These are phyloP conservation scores for Aphaenogaster floridana DNA, from an alignment of 1,140 invertebrate genomes.

Conservation along the genomic window DNA sequence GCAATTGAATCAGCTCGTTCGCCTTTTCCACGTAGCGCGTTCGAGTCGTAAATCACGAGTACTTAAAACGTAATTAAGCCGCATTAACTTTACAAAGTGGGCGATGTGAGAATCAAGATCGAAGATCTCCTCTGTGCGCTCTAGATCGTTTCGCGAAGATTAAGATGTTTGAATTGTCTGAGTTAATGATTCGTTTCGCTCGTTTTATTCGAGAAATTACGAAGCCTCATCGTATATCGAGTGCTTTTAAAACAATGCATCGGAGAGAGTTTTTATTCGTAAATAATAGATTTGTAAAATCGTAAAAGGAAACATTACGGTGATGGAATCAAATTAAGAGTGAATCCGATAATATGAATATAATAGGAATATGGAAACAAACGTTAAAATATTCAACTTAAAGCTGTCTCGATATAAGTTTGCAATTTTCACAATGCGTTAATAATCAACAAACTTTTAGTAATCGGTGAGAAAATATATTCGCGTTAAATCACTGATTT, in stretches of 20 bases:
- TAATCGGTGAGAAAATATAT: not conserved
- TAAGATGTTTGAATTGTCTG: slow-evolving; percentile 36
- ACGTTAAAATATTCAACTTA: not conserved
- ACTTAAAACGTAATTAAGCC: slow-evolving; percentile 54
- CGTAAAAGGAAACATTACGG: not conserved
- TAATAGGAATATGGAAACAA: not conserved
- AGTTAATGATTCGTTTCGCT: slow-evolving; percentile 4
- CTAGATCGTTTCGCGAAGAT: slow-evolving; percentile 41
- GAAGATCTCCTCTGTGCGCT: slow-evolving; percentile 32
- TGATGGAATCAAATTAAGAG: not conserved
- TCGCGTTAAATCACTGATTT: slow-evolving; percentile 23
- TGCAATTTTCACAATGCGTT: not conserved
- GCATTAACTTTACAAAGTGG: slow-evolving; percentile 48
- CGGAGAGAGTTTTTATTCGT: not conserved
- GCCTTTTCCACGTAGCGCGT: slow-evolving; percentile 40
- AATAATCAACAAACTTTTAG: not conserved
- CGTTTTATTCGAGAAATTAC: slow-evolving; percentile 16
- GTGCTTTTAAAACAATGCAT: not conserved
- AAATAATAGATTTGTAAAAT: not conserved
- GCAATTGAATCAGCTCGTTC: slow-evolving; percentile 46
- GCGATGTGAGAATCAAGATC: slow-evolving; percentile 46
- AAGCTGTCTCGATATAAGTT: not conserved
- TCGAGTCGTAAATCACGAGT: slow-evolving; percentile 56
- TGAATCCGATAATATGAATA: not conserved
- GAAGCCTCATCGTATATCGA: not conserved